phyloP scores from a whole-genome alignment of 2,113 vertebrate species.

The Sminthopsis crassicaudata region DNA sequence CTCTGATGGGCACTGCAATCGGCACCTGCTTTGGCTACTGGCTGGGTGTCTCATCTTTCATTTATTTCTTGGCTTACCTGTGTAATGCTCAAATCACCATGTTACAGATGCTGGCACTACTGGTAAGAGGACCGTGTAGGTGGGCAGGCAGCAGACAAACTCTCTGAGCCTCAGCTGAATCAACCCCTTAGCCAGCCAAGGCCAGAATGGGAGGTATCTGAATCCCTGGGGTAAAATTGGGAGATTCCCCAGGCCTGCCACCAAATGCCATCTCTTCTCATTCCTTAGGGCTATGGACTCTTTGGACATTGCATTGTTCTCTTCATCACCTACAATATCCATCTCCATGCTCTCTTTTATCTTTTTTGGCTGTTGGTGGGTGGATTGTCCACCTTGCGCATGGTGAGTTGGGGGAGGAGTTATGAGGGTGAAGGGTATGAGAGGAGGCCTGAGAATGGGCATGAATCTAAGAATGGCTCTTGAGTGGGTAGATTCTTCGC shows the following conservation, averaged over 20 bases:
- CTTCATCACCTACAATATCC: conserved; percentile 96
- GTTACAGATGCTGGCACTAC: conserved; percentile 96
- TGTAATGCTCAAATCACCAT: conserved; percentile 98
- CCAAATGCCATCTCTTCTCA: background rate
- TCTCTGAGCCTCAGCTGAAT: background rate
- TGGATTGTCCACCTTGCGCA: conserved; percentile 95
- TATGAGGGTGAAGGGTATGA: background rate
- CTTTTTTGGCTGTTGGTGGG: conserved; percentile 94
- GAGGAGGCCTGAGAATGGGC: background rate
- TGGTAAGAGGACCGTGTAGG: conserved; percentile 85
- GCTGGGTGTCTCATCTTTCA: conserved; percentile 95
- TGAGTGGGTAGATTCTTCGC: background rate
- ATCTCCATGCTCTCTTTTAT: conserved; percentile 98
- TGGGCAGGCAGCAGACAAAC: background rate
- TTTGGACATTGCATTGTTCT: conserved; percentile 97
- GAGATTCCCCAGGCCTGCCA: conserved; percentile 8
- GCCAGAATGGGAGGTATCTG: background rate
- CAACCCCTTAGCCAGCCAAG: background rate
- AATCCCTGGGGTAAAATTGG: background rate
- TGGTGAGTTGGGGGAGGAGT: conserved; percentile 87
- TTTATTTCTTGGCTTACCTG: conserved; percentile 97
- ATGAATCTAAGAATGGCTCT: background rate
- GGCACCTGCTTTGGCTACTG: conserved; percentile 99
- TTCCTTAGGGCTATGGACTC: conserved; percentile 94
- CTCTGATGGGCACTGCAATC: conserved; percentile 98